Evolutionary conservation across 2,888 invertebrate species (phyloP).

Genomic region (Rhorus exstirpatorius): DNA sequence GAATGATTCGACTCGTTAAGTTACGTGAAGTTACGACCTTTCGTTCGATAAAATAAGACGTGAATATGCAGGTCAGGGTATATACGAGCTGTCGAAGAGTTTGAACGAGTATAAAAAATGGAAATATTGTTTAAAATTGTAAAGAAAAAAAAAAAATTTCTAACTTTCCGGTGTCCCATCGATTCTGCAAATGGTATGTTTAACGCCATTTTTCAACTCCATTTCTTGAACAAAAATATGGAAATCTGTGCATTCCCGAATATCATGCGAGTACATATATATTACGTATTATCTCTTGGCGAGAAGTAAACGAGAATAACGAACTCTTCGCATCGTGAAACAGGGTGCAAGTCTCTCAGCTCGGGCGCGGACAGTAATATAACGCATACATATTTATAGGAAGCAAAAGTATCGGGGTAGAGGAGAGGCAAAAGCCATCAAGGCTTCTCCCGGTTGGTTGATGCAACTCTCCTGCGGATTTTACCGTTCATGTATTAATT

Average conservation of each 20-base stretch:
- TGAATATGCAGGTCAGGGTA: too few relatives aligned
- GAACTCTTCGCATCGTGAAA: constrained; percentile 8
- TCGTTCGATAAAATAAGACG: too few relatives aligned
- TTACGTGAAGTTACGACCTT: too few relatives aligned
- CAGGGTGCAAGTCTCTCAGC: constrained; percentile 34
- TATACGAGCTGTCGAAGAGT: too few relatives aligned
- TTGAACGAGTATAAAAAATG: too few relatives aligned
- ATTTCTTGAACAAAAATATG: background rate
- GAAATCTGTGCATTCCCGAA: background rate
- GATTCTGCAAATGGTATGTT: too few relatives aligned
- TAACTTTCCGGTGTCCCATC: too few relatives aligned
- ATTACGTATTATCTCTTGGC: background rate
- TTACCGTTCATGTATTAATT: constrained; percentile 83
- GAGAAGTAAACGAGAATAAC: background rate
- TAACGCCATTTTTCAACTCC: background rate
- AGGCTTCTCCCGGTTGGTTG: constrained; percentile 33
- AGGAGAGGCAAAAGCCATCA: constrained; percentile 41
- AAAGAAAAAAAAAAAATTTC: too few relatives aligned
- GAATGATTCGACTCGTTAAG: too few relatives aligned
- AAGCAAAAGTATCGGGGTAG: constrained; percentile 46
- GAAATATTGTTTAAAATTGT: too few relatives aligned
- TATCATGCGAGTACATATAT: background rate
- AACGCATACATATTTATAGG: constrained; percentile 82
- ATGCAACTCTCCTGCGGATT: constrained; percentile 69
- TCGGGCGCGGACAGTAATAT: constrained; percentile 74